Conservation (phyloP, 2,113 vertebrate species). For the western clawed frog (Xenopus tropicalis) region UCB_Xtro_10.0 CM004445.2:113397501-113398000, state of each 20-base stretch:
- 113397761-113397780: conserved; percentile 55
- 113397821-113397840: conserved; percentile 46
- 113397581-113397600: conserved; percentile 78
- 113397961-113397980: conserved; percentile 30
- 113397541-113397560: conserved; percentile 73
- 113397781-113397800: conserved; percentile 62
- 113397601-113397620: conserved; percentile 88
- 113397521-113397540: conserved; percentile 88
- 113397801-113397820: conserved; percentile 57
- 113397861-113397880: conserved; percentile 46
- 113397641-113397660: conserved; percentile 46
- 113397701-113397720: conserved; percentile 48
- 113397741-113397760: conserved; percentile 51
- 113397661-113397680: conserved; percentile 63
- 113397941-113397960: conserved; percentile 65
- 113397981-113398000: conserved; percentile 24
- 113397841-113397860: conserved; percentile 41
- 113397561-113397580: conserved; percentile 81
- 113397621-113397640: conserved; percentile 27
- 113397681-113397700: conserved; percentile 64
- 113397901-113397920: neutral
- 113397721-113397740: conserved; percentile 46
- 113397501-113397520: conserved; percentile 59
- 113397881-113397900: conserved; percentile 30
- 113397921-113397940: conserved; percentile 62